Base-by-base conservation (phyloP, 2,888 invertebrate genomes). In the Keiferia lycopersicella region DNA sequence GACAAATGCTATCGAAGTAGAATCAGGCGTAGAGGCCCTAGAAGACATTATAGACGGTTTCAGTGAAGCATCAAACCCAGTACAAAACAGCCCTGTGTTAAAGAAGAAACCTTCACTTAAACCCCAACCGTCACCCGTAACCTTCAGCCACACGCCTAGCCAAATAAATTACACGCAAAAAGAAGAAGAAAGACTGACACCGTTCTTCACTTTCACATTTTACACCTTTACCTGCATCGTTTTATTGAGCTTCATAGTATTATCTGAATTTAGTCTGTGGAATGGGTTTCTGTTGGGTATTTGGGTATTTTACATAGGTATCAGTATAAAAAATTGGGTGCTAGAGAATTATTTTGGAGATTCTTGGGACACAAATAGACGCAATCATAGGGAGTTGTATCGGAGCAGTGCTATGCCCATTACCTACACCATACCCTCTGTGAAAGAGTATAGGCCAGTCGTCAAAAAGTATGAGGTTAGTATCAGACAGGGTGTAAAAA, bases 381-480 rank as follows among this genome's bases (percentile, higher is more conserved):
- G 69, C 1, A 75, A 75, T 38, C 76, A 78, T 26, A 75, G 86
- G 18, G 83, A 82, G 64, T 62, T 86, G 61, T 86, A 84, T 62
- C 74, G 80, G 1, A 83, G 73, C 61, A 80, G 72, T 67, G 65
- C 73, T 7, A 66, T 74, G 61, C 83, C 85, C 0, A 56, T 74
- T 14, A 75, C 88, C 0, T 85, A 94, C 64, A 93, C 94, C 68
- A 93, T 95, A 76, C 94, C 94, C 0, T 93, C 94, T 1, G 93
- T 93, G 16, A 93, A 94, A 71, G 95, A 95, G 74, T 93, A 94
- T 73, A 92, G 83, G 68, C 93, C 93, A 2, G 70, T 94, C 67
- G 70, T 94, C 67, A 91, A 92, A 64, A 94, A 94, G 80, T 92
- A 89, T 78, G 93, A 94, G 90, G 94, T 93, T 34, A 34, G 61